These are phyloP conservation scores for Alloplasta piceator DNA, from an alignment of 2,888 invertebrate genomes.

Conservation along the genomic window DNA sequence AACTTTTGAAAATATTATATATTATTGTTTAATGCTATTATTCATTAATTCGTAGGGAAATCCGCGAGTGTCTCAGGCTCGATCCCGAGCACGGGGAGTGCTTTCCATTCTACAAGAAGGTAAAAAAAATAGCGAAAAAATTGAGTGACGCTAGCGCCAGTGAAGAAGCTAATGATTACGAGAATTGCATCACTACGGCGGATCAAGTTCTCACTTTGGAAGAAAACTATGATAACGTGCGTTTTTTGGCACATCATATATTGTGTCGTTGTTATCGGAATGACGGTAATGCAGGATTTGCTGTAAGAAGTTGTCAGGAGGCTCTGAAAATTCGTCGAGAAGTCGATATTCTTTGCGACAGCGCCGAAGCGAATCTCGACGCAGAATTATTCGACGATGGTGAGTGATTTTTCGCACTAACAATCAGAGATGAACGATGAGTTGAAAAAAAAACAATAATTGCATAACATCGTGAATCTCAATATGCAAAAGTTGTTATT, in stretches of 20 bases:
- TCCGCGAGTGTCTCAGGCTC: conserved; percentile 97
- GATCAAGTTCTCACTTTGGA: conserved; percentile 89
- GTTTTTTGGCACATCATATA: conserved; percentile 90
- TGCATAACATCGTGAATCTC: too few species aligned
- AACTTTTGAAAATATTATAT: too few species aligned
- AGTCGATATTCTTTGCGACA: conserved; percentile 92
- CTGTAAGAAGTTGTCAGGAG: conserved; percentile 90
- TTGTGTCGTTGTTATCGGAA: conserved; percentile 92
- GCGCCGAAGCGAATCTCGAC: conserved; percentile 95
- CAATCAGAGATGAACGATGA: too few species aligned
- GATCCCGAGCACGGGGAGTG: conserved; percentile 99
- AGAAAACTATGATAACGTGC: conserved; percentile 88
- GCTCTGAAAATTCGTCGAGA: conserved; percentile 91
- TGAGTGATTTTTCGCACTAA: conserved; percentile 74
- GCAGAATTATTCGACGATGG: conserved; percentile 97
- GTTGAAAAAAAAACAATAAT: too few species aligned
- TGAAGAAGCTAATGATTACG: conserved; percentile 87
- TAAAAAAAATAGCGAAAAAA: conserved; percentile 95
- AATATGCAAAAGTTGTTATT: too few species aligned
- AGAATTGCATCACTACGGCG: conserved; percentile 89
- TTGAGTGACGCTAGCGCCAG: conserved; percentile 87
- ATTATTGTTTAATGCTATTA: too few species aligned
- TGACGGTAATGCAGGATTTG: conserved; percentile 89
- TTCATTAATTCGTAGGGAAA: conserved; percentile 86
- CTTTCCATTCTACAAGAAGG: conserved; percentile 97